Base-by-base conservation (phyloP, 2,888 invertebrate genomes). In the Caenorhabditis sp. region DNA sequence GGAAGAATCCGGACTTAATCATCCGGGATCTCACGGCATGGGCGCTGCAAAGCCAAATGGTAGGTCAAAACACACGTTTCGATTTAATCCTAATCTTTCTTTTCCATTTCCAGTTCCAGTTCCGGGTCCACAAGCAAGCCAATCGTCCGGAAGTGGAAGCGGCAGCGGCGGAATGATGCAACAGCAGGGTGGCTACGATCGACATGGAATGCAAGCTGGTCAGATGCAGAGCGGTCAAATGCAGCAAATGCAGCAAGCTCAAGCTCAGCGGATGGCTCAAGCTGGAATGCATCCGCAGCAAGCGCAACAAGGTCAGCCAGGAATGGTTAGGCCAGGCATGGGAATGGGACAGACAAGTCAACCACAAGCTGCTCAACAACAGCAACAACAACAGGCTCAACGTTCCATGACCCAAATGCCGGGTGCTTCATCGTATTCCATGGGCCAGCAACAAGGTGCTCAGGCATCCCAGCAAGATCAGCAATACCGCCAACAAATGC, bases 1-100 rank as follows among this genome's bases (percentile, higher is more conserved):
- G 81, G 81, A 71, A 44, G 70, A 76, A 24, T 69, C 80, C 4
- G 80, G 80, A 1, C 32, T 80, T 35, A 80, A 44, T 55, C 61
- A 60, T 47, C 62, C 60, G 20, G 58, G 35, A 18, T 32, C 50
- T 51, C 64, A 51, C 15, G 13, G 2, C 9, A 13, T 18, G 18
- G 11, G 9, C 2, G 6, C 53, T 53, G 13, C 13, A 24, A 65
- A 51, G n/a, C 32, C 51, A 0, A 65, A 65, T 51, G 64, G 64
- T 65, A 22, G 50, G 56, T 22, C 26, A 32, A 32, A 32, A 4
- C 9, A 32, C 32, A 32, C 4, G 32, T 9, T 32, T n/a, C n/a
- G n/a, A 50, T 22, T 5, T 8, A 18, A 50, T 20, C 22, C 18
- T 3, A 50, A 22, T 26, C 2, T 56, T 56, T 56, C 18, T 56